Base-by-base conservation (phyloP, 2,113 vertebrate genomes). In the Atractosteus spatula region DNA sequence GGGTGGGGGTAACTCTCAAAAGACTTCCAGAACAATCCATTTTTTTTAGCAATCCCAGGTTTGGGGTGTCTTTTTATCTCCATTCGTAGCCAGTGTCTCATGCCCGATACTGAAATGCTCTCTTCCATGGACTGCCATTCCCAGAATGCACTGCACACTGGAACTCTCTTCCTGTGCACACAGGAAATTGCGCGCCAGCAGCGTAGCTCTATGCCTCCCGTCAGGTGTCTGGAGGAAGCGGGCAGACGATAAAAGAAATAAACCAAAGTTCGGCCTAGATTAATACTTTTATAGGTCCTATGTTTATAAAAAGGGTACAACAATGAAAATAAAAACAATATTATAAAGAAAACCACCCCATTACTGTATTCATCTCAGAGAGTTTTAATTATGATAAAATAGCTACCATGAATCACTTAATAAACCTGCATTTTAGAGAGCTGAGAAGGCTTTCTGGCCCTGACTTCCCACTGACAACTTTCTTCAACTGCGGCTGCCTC, bases 81-180 rank as follows among this genome's bases (percentile, higher is more conserved):
- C 79, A 76, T 67, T 72, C 13, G 59, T 66, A 57, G 62, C 42
- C 29, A 45, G 65, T 68, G 43, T 55, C 7, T 42, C 16, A 43
- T 67, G n/a, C 55, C 44, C 56, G 62, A 55, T 41, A 59, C 7
- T 16, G 44, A 51, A 56, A 41, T 8, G 42, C 8, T 43, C 29
- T 13, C 7, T 54, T 17, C 55, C 56, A 74, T 68, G 54, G 12
- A 68, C 57, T 68, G 29, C 45, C 44, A 68, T 62, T 61, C 72
- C 72, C 66, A 74, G 10, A 74, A 68, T 62, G 17, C 71, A 57
- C 14, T 7, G 11, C 14, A 57, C 43, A 8, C 47, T 51, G 47
- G 47, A 51, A 0, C 29, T 29, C 29, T 29, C 29, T 29, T 29
- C 29, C 29, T 29, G 0, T 29, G 29, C 29, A 29, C 29, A 29